Base-by-base conservation (phyloP, 1,140 invertebrate genomes). In the Aphelenchoides avenae region DNA sequence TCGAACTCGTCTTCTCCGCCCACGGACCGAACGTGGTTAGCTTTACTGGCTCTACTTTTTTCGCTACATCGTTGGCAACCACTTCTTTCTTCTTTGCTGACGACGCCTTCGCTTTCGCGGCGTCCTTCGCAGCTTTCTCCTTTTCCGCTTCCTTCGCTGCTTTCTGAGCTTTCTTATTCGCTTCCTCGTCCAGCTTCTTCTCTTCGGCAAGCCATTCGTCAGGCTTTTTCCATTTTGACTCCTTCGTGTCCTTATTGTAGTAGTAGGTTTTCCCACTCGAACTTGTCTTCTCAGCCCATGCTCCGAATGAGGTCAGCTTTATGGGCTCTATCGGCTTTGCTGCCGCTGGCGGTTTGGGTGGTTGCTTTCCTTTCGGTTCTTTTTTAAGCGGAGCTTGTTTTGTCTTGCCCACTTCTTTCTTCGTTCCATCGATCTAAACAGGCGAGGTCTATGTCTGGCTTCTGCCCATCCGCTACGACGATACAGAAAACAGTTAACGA, bases 301-400 rank as follows among this genome's bases (percentile, higher is more conserved):
- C n/a, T n/a, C n/a, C n/a, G n/a, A n/a, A n/a, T n/a, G n/a, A n/a
- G n/a, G n/a, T n/a, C n/a, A n/a, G n/a, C n/a, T n/a, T n/a, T n/a
- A n/a, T n/a, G n/a, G 3, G 15, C 20, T 47, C 39, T 36, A 34
- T 47, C 1, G 43, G n/a, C 34, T 24, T 30, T 36, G 26, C 43
- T 46, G 15, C 26, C 3, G 43, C 43, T 27, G 29, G 15, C 15
- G 43, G 26, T 46, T 15, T 46, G 15, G 43, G 26, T 27, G 43
- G 43, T 15, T 36, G 11, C n/a, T 46, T 27, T n/a, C 26, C n/a
- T 36, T 46, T 43, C 15, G 41, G 41, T 50, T 51, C 41, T 24
- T 51, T 51, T 51, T 51, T 51, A 22, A 46, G n/a, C 5, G 48
- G 22, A 52, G 30, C n/a, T n/a, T n/a, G n/a, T 44, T 51, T 51